Base-by-base conservation (phyloP, 2,888 invertebrate species). In the Acleris holmiana region DNA sequence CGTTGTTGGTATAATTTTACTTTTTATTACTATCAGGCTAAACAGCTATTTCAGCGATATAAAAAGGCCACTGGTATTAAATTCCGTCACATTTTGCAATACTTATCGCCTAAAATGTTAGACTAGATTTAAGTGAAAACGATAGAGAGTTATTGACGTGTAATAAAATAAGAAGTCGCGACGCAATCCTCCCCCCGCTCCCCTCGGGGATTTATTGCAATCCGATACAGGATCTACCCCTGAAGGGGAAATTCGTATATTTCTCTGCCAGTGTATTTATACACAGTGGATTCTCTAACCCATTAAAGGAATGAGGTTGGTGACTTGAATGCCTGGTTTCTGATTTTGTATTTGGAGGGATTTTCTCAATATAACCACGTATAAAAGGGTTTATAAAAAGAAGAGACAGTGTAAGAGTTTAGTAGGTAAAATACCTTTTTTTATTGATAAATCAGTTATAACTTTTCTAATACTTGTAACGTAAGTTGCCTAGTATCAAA, bases 131-230 rank as follows among this genome's bases (percentile, higher is more conserved):
- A 46, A 53, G 40, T 8, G 53, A 63, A 68, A 71, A 71, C 72
- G n/a, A 71, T 69, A 71, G 73, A 74, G 73, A 53, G 61, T 67
- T 54, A 57, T 46, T 51, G 69, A 67, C 67, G 67, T 59, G 49
- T 69, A 67, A 68, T 67, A 69, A 71, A 72, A 76, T 72, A 71
- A 71, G 71, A 69, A 73, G 78, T 73, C 76, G 76, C 75, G 73
- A 70, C 76, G 73, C 69, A 74, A 71, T 71, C 68, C 68, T 73
- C 73, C 73, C 73, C 29, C 70, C 70, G 58, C 51, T 47, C 67
- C 67, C 53, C 66, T 63, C 70, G 79, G 78, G 75, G 88, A 88
- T 89, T 88, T 87, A 89, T 88, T 77, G 88, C 86, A 89, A 91
- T 88, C 79, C 88, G 84, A 90, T 88, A 88, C 79, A 64, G 67